Conservation (phyloP, 2,113 vertebrate genomes). For the Cebus imitator region DNA sequence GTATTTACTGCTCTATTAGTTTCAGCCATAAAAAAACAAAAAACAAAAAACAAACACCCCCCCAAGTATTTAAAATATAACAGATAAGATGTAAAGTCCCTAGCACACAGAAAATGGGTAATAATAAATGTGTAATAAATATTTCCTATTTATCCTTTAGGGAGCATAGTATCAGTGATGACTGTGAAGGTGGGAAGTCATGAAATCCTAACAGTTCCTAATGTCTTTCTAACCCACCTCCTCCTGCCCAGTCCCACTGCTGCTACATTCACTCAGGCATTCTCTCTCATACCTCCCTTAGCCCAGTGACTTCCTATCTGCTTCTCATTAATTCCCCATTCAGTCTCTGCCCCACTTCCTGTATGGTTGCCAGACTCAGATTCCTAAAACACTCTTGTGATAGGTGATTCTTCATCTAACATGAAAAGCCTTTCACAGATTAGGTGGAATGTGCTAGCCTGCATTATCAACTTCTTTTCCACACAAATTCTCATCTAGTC, state of each 20-base stretch:
- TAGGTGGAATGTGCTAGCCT: background rate
- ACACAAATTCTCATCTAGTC: background rate
- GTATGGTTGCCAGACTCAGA: background rate
- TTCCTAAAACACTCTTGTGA: background rate
- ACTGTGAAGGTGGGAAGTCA: constrained; percentile 18
- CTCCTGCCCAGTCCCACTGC: background rate
- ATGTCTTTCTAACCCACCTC: background rate
- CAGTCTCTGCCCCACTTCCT: background rate
- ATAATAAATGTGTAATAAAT: background rate
- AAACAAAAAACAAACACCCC: too few species aligned
- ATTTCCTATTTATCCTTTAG: background rate
- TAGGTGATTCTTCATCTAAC: background rate
- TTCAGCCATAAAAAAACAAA: too few species aligned
- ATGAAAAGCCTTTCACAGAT: background rate
- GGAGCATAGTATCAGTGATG: background rate
- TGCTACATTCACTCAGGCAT: background rate
- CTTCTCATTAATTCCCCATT: background rate
- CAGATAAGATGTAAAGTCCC: background rate
- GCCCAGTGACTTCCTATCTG: background rate
- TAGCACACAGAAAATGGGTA: background rate
- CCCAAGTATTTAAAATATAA: background rate
- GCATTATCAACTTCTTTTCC: background rate
- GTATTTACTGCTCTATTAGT: background rate
- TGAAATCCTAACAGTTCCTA: constrained; percentile 26
- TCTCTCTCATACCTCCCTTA: background rate